phyloP scores from a whole-genome alignment of 2,113 vertebrate genomes.

The Columba janthina region DNA sequence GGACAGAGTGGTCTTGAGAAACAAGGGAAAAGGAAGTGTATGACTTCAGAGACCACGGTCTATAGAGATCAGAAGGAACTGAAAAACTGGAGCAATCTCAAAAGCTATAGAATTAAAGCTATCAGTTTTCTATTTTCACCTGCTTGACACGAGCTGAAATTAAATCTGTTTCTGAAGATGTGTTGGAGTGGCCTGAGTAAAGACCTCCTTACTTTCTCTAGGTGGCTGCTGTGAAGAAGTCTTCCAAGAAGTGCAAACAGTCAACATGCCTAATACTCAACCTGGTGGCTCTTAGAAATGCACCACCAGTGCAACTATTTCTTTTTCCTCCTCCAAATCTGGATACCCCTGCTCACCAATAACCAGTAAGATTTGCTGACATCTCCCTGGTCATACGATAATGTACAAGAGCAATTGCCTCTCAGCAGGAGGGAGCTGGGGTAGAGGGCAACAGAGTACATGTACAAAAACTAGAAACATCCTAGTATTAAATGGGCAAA shows the following conservation, averaged over 20 bases:
- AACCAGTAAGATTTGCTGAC: neutral
- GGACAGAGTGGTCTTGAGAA: neutral
- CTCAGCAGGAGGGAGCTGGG: neutral
- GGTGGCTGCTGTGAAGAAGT: neutral
- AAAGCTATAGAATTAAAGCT: neutral
- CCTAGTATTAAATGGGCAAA: neutral
- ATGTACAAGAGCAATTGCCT: neutral
- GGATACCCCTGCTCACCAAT: neutral
- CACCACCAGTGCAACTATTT: too few species aligned
- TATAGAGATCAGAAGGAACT: neutral
- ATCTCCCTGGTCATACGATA: neutral
- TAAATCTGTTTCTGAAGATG: rapidly evolving
- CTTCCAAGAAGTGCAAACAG: neutral
- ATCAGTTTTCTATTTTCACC: neutral
- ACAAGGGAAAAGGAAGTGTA: neutral
- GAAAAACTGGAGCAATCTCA: conserved; percentile 21
- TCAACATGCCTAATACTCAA: neutral
- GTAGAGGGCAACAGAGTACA: neutral
- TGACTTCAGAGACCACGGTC: neutral
- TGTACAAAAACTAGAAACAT: neutral
- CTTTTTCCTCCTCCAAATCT: neutral
- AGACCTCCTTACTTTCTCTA: neutral
- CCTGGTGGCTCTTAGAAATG: neutral
- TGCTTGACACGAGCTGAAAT: neutral
- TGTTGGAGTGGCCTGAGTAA: neutral